Evolutionary conservation across 2,888 invertebrate genomes (phyloP).

Genomic region (Phyllotreta cruciferae): DNA sequence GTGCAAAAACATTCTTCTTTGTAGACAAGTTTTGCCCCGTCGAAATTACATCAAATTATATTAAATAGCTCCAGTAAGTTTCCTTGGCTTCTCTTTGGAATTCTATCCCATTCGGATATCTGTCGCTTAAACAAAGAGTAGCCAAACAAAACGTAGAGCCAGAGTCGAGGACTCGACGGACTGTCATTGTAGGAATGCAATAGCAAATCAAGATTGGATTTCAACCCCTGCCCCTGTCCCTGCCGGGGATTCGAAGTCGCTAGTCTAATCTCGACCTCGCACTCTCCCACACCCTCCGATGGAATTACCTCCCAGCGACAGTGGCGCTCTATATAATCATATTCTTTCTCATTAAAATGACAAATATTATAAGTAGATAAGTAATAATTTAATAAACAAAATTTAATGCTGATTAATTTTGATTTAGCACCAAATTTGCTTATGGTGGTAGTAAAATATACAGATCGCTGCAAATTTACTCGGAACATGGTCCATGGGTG

Average conservation of each 20-base stretch:
- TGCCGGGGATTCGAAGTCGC: constrained; percentile 55
- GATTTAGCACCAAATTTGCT: no score
- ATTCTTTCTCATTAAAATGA: constrained; percentile 13
- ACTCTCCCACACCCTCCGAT: constrained; percentile 49
- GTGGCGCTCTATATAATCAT: constrained; percentile 19
- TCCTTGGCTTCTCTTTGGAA: constrained; percentile 31
- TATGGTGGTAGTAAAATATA: no score
- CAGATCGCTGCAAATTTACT: no score
- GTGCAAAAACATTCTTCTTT: no score
- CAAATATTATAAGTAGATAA: no score
- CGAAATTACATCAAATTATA: constrained; percentile 22
- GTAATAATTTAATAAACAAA: not conserved
- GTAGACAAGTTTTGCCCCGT: no score
- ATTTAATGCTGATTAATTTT: no score
- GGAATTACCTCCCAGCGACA: constrained; percentile 38
- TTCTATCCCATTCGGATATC: constrained; percentile 47
- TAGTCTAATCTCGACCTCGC: constrained; percentile 62
- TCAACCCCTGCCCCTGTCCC: constrained; percentile 56
- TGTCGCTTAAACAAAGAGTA: constrained; percentile 59
- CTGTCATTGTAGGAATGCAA: constrained; percentile 62
- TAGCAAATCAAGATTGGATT: constrained; percentile 63
- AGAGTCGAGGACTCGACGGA: constrained; percentile 45
- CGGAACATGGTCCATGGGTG: no score
- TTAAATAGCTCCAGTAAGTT: constrained; percentile 33
- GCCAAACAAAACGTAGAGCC: constrained; percentile 52